Percentiles rank a stretch among this genome's conserved stretches.
Evolutionary conservation across 2,797 vertebrate genomes (phyloP).

Genomic region (Lithobates pipiens): DNA sequence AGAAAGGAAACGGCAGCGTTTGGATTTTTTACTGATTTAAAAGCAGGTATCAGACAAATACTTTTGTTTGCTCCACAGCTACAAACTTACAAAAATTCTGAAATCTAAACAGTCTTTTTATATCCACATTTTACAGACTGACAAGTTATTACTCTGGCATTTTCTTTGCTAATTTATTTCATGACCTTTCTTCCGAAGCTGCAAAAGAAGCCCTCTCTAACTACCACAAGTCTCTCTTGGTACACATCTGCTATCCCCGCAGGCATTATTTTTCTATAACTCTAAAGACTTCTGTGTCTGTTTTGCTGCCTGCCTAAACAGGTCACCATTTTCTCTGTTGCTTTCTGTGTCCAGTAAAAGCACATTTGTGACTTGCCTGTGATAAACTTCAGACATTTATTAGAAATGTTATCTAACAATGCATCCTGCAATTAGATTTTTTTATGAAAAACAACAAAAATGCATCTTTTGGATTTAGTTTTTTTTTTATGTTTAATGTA

Average conservation of each 20-base stretch:
- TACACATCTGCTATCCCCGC: conserved; percentile 26
- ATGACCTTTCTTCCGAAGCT: conserved; percentile 19
- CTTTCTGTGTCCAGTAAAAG: not conserved
- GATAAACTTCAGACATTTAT: too few relatives aligned
- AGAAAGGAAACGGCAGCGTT: not conserved
- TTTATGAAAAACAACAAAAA: too few relatives aligned
- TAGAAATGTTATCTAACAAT: too few relatives aligned
- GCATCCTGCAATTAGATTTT: too few relatives aligned
- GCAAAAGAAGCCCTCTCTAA: conserved; percentile 21
- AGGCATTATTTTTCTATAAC: not conserved
- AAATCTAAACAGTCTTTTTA: conserved; percentile 2
- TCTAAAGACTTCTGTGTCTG: not conserved
- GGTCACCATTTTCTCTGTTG: not conserved
- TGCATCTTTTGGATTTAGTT: too few relatives aligned
- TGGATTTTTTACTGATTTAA: not conserved
- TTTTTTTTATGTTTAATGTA: too few relatives aligned
- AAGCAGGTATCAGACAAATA: conserved; percentile 5
- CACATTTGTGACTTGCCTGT: not conserved
- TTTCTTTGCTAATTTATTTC: conserved; percentile 22
- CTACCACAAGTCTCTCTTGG: conserved; percentile 9
- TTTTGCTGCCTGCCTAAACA: not conserved
- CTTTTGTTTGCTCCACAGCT: conserved; percentile 10
- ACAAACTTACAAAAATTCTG: not conserved
- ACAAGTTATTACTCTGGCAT: conserved; percentile 42
- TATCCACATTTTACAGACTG: conserved; percentile 25